Base-by-base conservation (phyloP, 1,140 invertebrate genomes). In the Drosophila lacteicornis region DNA sequence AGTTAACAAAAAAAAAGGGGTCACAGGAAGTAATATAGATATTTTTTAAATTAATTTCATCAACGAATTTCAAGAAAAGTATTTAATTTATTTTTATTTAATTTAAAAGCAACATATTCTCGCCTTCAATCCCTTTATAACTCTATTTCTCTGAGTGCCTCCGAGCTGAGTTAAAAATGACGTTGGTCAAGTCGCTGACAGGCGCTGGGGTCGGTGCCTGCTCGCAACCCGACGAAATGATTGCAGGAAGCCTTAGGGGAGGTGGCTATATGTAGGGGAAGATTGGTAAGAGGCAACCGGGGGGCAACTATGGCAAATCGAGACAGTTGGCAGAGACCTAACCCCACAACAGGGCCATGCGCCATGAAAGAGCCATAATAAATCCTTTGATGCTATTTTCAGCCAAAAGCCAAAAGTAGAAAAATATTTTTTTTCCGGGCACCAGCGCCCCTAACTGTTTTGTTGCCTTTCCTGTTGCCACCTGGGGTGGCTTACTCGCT, bases 311-410 rank as follows among this genome's bases (percentile, higher is more conserved):
- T 12, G 27, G 70, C 46, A 74, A 74, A 74, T 73, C 70, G 70
- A 74, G 70, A 74, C 70, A 74, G 68, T 74, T 73, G 38, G 67
- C 67, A 60, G 30, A 38, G 30, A n/a, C 40, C 70, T 73, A 73
- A 50, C 53, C 70, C 67, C 53, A 40, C 53, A 22, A 40, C 68
- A 60, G 40, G 38, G 27, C 68, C 65, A 46, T 80, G 70, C 42
- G 59, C 42, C 73, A 75, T 85, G 73, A 73, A 75, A 82, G 65
- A 67, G 58, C 69, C 75, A 78, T 79, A 88, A 90, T 87, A 87
- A 87, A 87, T 87, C 80, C 80, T 87, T 87, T 87, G 84, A 87
- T 88, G 84, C 80, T 87, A 87, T 87, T 88, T 84, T 67, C 80
- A 87, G 84, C 75, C 77, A 70, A 63, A 84, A 87, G 81, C 84